These are phyloP conservation scores for Lasioglossum oenotherae DNA, from an alignment of 2,888 invertebrate genomes.

Conservation along the genomic window DNA sequence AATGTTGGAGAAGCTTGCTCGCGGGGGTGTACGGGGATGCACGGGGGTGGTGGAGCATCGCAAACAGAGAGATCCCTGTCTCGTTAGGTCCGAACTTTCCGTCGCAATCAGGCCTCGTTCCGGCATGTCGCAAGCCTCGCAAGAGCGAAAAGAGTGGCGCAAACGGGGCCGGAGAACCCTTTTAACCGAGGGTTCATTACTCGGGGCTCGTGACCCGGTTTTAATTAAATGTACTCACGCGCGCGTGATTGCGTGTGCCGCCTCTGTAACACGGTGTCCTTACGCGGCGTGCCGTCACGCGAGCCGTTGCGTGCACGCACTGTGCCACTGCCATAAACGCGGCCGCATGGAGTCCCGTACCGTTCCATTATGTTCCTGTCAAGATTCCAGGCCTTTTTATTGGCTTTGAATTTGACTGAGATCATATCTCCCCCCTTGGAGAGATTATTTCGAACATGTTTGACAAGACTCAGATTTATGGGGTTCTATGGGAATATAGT, in stretches of 20 bases:
- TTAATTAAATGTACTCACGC: constrained; percentile 61
- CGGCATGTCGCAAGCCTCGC: background rate
- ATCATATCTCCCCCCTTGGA: background rate
- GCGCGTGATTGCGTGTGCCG: constrained; percentile 44
- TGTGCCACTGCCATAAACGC: background rate
- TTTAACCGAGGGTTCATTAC: constrained; percentile 51
- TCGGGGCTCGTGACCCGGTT: constrained; percentile 49
- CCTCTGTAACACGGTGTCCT: constrained; percentile 21
- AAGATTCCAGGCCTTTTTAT: background rate
- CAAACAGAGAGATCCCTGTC: constrained; percentile 31
- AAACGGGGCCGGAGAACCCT: background rate
- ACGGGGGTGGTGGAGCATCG: constrained; percentile 1
- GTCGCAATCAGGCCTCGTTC: constrained; percentile 35
- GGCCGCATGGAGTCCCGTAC: background rate
- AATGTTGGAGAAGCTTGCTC: background rate
- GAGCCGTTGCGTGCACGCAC: constrained; percentile 28
- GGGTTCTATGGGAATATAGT: background rate
- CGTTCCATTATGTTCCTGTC: constrained; percentile 6
- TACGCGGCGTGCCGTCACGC: background rate
- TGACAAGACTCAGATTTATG: background rate
- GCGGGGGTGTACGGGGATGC: background rate
- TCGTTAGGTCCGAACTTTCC: constrained; percentile 30
- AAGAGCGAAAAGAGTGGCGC: background rate
- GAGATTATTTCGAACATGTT: background rate
- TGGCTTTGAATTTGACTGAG: background rate